A percentile compares a stretch with the other conserved stretches of the same genome.
These are phyloP conservation scores for Zaprionus vittiger DNA, from an alignment of 1,140 invertebrate species.

Conservation along the genomic window DNA sequence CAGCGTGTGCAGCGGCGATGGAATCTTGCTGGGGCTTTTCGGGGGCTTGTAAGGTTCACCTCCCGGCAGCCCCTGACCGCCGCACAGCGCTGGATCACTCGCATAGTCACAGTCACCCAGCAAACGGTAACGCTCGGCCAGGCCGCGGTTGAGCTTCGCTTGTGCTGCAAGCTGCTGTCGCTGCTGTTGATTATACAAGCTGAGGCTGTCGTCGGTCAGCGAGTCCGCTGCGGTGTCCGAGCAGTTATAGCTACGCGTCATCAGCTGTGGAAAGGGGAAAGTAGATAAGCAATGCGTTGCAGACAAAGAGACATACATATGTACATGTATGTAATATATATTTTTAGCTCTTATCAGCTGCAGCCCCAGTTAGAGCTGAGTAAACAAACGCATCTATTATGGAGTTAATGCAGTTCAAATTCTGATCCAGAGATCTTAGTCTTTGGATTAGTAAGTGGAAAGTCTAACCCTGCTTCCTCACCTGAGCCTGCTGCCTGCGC, in stretches of 20 bases:
- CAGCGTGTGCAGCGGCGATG: slow-evolving; percentile 86
- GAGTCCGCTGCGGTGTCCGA: slow-evolving; percentile 69
- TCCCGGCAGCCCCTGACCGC: slow-evolving; percentile 26
- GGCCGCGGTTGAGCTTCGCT: slow-evolving; percentile 62
- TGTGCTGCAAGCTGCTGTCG: slow-evolving; percentile 58
- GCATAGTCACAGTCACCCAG: slow-evolving; percentile 79
- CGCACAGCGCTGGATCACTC: slow-evolving; percentile 77
- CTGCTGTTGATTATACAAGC: slow-evolving; percentile 66
- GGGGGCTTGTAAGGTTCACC: slow-evolving; percentile 85
- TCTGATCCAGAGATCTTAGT: too few species aligned
- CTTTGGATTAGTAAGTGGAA: too few species aligned
- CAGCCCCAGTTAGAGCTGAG: too few species aligned
- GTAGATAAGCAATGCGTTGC: not conserved
- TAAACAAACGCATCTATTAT: too few species aligned
- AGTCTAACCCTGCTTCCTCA: not conserved
- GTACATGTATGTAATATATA: too few species aligned
- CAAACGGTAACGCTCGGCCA: slow-evolving; percentile 76
- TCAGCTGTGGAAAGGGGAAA: slow-evolving; percentile 43
- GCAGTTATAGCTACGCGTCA: slow-evolving; percentile 83
- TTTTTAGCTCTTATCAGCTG: too few species aligned
- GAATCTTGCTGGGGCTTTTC: slow-evolving; percentile 87
- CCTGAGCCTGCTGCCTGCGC: slow-evolving; percentile 62
- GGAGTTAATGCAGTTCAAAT: too few species aligned
- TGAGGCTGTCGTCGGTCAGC: slow-evolving; percentile 79
- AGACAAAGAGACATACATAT: too few species aligned